Evolutionary conservation across 2,888 invertebrate genomes (phyloP).

Genomic region (Ditula angustiorana): DNA sequence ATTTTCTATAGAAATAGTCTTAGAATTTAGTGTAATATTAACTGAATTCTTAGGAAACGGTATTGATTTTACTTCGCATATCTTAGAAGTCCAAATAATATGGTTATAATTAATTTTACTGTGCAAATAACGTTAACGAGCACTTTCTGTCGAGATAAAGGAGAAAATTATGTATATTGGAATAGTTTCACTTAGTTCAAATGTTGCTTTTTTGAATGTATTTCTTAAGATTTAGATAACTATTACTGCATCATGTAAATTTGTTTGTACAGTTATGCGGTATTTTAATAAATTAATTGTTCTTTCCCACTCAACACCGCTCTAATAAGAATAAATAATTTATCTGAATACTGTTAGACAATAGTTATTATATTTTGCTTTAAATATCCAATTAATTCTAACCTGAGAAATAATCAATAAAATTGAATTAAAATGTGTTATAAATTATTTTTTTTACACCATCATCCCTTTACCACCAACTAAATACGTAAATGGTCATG

Average conservation of each 20-base stretch:
- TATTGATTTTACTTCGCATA: background rate
- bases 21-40: conserved; percentile 1
- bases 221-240: conserved; percentile 53
- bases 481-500: no score
- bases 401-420: conserved; percentile 76
- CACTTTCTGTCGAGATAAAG: conserved; percentile 20
- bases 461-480: no score
- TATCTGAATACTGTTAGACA: conserved; percentile 65
- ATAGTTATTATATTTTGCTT: conserved; percentile 73
- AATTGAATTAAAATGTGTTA: conserved; percentile 64
- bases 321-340: conserved; percentile 64
- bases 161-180: background rate
- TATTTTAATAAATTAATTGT: conserved; percentile 55
- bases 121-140: background rate
- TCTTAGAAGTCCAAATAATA: background rate
- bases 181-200: conserved; percentile 33
- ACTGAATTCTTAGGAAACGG: background rate
- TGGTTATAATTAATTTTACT: conserved; percentile 4
- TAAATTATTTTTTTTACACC: conserved; percentile 13
- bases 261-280: conserved; percentile 77
- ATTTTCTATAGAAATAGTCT: background rate
- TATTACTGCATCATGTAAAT: conserved; percentile 55
- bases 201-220: conserved; percentile 46
- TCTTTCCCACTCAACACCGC: conserved; percentile 44
- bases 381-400: conserved; percentile 71